These are phyloP conservation scores for Pseudoatta argentina DNA, from an alignment of 1,140 invertebrate genomes.

Conservation along the genomic window DNA sequence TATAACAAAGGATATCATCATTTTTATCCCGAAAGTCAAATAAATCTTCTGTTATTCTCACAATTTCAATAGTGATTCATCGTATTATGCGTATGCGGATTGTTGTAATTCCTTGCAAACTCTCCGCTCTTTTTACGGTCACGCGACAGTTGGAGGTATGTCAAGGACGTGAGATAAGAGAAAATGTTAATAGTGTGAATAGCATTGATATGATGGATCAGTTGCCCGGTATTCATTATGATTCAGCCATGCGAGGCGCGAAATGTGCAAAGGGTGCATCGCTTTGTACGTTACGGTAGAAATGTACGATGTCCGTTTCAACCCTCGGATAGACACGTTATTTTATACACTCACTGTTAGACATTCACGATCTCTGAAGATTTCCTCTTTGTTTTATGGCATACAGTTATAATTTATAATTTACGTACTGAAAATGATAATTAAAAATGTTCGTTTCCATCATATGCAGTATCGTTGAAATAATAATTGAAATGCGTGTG, in stretches of 20 bases:
- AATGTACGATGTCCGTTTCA: slow-evolving; percentile 48
- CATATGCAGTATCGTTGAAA: neutral
- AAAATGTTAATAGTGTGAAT: neutral
- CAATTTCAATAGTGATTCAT: slow-evolving; percentile 9
- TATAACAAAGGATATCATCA: slow-evolving; percentile 23
- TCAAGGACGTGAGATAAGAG: slow-evolving; percentile 49
- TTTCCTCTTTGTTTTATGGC: slow-evolving; percentile 1
- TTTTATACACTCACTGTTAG: slow-evolving; percentile 18
- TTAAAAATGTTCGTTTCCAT: neutral
- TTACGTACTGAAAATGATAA: neutral
- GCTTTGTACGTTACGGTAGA: slow-evolving; percentile 48
- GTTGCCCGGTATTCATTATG: slow-evolving; percentile 41
- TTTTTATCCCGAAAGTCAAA: neutral
- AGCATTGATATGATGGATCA: slow-evolving; percentile 33
- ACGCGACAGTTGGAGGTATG: slow-evolving; percentile 25
- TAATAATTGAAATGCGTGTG: neutral
- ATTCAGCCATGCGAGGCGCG: slow-evolving; percentile 41
- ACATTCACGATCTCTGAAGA: slow-evolving; percentile 8
- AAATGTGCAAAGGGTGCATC: slow-evolving; percentile 1
- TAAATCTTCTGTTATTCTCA: slow-evolving; percentile 12
- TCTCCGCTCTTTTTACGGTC: neutral
- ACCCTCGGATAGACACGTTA: slow-evolving; percentile 28
- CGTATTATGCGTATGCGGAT: neutral
- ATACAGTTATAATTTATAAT: slow-evolving; percentile 16
- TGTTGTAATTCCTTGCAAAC: slow-evolving; percentile 10